Evolutionary conservation across 2,113 vertebrate genomes (phyloP), one percentile per base, ranked within the genome.

Genomic region (Tychaedon coryphoeus): DNA sequence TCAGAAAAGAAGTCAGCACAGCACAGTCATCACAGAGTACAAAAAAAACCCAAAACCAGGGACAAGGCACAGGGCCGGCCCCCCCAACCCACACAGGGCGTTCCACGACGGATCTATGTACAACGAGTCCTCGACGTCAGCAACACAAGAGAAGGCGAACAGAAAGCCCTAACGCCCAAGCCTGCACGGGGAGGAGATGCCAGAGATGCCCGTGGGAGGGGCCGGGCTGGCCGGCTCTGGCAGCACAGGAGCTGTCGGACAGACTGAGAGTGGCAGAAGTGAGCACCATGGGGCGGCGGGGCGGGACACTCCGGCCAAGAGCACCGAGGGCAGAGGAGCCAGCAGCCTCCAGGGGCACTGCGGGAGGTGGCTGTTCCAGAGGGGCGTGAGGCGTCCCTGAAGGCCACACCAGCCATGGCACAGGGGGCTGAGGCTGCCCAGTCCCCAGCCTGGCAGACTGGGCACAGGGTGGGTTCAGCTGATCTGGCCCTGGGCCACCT

Each of bases 1-100:
- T 97, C 97, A 93, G 95, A 95, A 95, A 81, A 95, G 93, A 96
- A 97, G 89, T 95, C 85, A 95, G 93, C 96, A 96, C 96, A 95
- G 95, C 96, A 97, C 96, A 93, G 91, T 96, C 86, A 95, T 91
- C 96, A 97, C 97, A 96, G 80, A 96, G 87, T 95, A 92, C 92
- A 56, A 71, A 94, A 96, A 36, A 72, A 70, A 50, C 60, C 81
- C 64, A 24, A 64, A 79, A 53, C 13, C 73, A 87, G 64, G 73
- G 71, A 40, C 67, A 89, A 86, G 86, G 91, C 36, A 14, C 82
- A 48, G 86, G 91, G 86, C 89, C 26, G 1, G 91, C 80, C 79
- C 88, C 86, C 62, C 91, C 94, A 90, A 51, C 87, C 83, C 94
- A 74, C 92, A 20, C 93, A 40, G 92, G 95, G 91, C 82, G 2